Percentiles rank a stretch among this genome's conserved stretches.
Evolutionary conservation across 2,888 invertebrate species (phyloP).

Genomic region (Pantelozetes paolii): DNA sequence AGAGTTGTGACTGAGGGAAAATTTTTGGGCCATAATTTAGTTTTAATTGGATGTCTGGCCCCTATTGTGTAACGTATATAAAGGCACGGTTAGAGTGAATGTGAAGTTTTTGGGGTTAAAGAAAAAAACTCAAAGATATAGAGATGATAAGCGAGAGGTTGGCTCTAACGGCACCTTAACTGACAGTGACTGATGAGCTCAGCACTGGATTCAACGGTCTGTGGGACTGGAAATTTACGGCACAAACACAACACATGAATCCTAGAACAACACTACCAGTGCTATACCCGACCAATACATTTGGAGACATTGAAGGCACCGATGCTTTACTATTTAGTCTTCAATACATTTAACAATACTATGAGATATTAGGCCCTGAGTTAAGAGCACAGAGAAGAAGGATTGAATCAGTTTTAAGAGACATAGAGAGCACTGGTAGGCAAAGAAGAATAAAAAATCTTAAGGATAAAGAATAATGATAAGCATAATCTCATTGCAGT

Average conservation of each 20-base stretch:
- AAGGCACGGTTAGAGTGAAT: background rate
- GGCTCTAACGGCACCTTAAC: constrained; percentile 27
- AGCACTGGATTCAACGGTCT: constrained; percentile 23
- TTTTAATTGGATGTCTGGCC: background rate
- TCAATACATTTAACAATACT: background rate
- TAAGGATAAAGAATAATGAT: constrained; percentile 24
- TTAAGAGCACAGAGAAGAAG: background rate
- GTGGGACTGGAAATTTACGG: constrained; percentile 26
- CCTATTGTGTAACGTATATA: background rate
- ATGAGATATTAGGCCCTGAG: background rate
- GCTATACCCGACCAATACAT: background rate
- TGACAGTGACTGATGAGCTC: constrained; percentile 29
- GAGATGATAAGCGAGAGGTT: constrained; percentile 26
- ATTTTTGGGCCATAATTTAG: background rate
- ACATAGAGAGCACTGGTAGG: background rate
- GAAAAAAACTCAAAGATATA: background rate
- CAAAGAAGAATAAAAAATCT: background rate
- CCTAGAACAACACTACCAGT: background rate
- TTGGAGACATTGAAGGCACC: background rate
- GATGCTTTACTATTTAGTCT: background rate
- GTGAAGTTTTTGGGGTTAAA: constrained; percentile 18
- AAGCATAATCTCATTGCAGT: background rate
- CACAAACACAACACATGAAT: background rate
- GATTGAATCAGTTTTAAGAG: background rate
- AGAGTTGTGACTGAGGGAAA: background rate